A percentile compares a stretch with the other conserved stretches of the same genome.
Evolutionary conservation across 2,113 vertebrate species (phyloP).

Genomic region (Bostrychus sinensis): DNA sequence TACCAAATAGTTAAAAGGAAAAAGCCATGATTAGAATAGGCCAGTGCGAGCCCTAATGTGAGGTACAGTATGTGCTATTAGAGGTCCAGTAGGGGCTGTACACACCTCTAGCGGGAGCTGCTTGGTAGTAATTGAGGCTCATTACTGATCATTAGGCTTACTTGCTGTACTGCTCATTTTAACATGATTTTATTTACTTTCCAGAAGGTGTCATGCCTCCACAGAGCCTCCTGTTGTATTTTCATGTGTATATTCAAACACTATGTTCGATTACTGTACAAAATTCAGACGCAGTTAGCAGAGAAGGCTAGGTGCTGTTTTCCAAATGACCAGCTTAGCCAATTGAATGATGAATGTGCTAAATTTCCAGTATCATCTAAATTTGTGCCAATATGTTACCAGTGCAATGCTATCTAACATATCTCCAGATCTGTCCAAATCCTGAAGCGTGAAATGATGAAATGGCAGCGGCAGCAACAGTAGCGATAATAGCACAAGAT

Average conservation of each 20-base stretch:
- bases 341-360: neutral
- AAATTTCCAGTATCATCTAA: neutral
- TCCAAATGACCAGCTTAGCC: neutral
- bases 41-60: neutral
- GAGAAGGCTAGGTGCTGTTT: neutral
- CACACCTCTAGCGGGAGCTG: neutral
- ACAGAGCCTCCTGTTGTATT: neutral
- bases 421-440: slow-evolving; percentile 3
- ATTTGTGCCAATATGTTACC: neutral
- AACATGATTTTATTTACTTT: neutral
- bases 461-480: neutral
- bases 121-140: neutral
- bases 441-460: slow-evolving; percentile 1
- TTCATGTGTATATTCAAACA: neutral
- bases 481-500: slow-evolving; percentile 4
- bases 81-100: neutral
- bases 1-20: too few species aligned
- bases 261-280: neutral
- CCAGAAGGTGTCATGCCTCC: neutral
- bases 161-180: neutral
- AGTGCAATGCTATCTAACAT: neutral
- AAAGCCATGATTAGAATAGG: too few species aligned
- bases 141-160: neutral
- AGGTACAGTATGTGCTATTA: neutral
- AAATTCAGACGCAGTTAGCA: neutral